phyloP scores from a whole-genome alignment of 2,113 vertebrate species.

The Microcebus murinus region DNA sequence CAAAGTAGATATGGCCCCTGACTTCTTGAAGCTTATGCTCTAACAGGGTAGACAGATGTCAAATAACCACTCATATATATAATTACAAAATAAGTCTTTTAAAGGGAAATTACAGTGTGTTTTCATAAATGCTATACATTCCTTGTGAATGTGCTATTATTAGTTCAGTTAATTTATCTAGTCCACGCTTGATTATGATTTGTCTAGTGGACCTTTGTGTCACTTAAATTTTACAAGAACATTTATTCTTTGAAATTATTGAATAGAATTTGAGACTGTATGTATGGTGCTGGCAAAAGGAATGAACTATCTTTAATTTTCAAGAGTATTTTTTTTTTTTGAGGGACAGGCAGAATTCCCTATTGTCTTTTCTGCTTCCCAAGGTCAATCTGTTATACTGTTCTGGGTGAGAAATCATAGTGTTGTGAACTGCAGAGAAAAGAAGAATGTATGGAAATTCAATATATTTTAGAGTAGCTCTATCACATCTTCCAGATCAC shows the following conservation, averaged over 20 bases:
- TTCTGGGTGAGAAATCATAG: background rate
- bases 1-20: background rate
- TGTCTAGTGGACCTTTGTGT: background rate
- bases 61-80: background rate
- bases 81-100: background rate
- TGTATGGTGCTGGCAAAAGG: background rate
- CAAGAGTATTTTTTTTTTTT: background rate
- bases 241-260: background rate
- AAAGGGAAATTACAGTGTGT: background rate
- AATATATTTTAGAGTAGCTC: background rate
- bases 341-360: background rate
- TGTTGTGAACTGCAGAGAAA: background rate
- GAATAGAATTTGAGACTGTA: background rate
- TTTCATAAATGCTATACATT: background rate
- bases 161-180: background rate
- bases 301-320: background rate
- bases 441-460: background rate
- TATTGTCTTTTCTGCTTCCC: background rate
- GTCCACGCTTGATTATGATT: background rate
- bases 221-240: background rate
- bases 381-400: background rate
- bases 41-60: background rate
- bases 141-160: background rate
- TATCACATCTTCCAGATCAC: background rate
- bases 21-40: background rate